These are phyloP conservation scores for Acipenser ruthenus DNA, from an alignment of 2,797 vertebrate genomes.

Conservation along the genomic window DNA sequence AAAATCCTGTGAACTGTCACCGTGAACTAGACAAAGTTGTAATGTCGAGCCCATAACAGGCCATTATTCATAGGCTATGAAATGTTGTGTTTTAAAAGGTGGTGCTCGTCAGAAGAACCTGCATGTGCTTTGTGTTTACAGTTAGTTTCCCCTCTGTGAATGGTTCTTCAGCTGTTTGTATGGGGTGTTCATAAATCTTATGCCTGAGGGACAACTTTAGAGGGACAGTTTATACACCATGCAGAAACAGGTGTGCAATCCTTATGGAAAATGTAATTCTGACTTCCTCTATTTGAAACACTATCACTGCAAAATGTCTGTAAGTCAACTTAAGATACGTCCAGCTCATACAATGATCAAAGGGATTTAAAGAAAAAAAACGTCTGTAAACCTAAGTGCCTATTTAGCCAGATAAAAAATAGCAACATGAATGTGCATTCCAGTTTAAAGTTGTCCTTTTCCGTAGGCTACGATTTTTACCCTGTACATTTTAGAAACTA, in stretches of 20 bases:
- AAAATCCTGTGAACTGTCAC: slow-evolving; percentile 12
- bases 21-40: slow-evolving; percentile 14
- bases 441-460: too few relatives aligned
- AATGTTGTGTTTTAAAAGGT: not conserved
- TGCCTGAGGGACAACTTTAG: not conserved
- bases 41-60: not conserved
- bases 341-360: too few relatives aligned
- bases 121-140: not conserved
- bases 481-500: too few relatives aligned
- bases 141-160: not conserved
- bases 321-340: too few relatives aligned
- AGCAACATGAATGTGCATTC: too few relatives aligned
- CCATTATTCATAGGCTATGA: not conserved
- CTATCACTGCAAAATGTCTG: not conserved
- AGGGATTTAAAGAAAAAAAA: too few relatives aligned
- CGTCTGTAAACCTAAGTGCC: too few relatives aligned
- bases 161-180: not conserved
- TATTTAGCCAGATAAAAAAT: too few relatives aligned
- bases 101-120: not conserved
- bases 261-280: not conserved
- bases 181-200: not conserved
- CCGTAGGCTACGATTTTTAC: too few relatives aligned
- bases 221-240: too few relatives aligned
- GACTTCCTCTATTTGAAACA: not conserved
- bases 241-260: not conserved